Conservation (phyloP, 2,888 invertebrate genomes). For the Eueremaeus valkanovi region DNA sequence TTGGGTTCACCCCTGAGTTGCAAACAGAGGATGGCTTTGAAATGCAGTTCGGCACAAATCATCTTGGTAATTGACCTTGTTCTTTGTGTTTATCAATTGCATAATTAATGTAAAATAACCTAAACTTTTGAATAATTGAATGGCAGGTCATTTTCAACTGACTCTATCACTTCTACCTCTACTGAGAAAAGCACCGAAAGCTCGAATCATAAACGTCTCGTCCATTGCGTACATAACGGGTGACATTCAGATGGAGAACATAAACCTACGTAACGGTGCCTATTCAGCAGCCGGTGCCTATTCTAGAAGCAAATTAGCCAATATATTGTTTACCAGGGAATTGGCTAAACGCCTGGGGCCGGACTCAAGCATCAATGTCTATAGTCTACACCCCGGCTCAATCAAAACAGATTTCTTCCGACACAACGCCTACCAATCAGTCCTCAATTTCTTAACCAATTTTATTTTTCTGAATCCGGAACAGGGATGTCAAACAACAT, state of each 20-base stretch:
- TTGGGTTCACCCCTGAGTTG: conserved; percentile 27
- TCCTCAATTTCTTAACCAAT: conserved; percentile 50
- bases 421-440: conserved; percentile 50
- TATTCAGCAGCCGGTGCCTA: conserved; percentile 49
- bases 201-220: conserved; percentile 50
- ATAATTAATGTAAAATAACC: too few species aligned
- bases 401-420: conserved; percentile 53
- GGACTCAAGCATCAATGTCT: conserved; percentile 48
- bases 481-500: conserved; percentile 65
- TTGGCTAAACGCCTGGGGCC: conserved; percentile 50
- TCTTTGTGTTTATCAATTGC: too few species aligned
- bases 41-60: conserved; percentile 46
- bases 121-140: background rate
- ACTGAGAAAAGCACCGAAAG: conserved; percentile 44
- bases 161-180: conserved; percentile 42
- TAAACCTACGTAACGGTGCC: conserved; percentile 48
- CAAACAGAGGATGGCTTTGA: conserved; percentile 45
- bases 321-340: conserved; percentile 51
- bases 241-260: conserved; percentile 49
- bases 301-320: conserved; percentile 52
- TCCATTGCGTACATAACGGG: conserved; percentile 53
- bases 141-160: conserved; percentile 44
- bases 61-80: conserved; percentile 40
- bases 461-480: conserved; percentile 51
- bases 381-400: conserved; percentile 55